These are phyloP conservation scores for Pammene aurita DNA, from an alignment of 2,888 invertebrate species.

Conservation along the genomic window DNA sequence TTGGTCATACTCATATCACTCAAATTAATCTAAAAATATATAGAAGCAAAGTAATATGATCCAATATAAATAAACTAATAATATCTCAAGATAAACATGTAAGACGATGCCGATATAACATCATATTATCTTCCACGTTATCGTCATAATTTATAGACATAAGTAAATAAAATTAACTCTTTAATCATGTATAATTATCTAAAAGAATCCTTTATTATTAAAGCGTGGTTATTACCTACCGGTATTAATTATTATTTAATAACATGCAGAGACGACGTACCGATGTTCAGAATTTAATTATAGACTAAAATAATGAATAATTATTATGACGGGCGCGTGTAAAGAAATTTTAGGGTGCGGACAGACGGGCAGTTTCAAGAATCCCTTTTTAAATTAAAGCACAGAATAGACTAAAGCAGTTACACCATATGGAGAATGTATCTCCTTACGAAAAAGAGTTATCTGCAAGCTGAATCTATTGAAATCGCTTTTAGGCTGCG, in stretches of 20 bases:
- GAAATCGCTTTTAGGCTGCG: too few relatives aligned
- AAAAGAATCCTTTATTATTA: constrained; percentile 18
- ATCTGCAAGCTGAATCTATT: too few relatives aligned
- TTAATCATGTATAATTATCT: constrained; percentile 34
- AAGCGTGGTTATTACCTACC: constrained; percentile 14
- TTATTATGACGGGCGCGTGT: constrained; percentile 14
- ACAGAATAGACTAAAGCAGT: too few relatives aligned
- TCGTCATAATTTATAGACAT: constrained; percentile 21
- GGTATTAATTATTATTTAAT: constrained; percentile 40
- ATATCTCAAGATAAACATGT: constrained; percentile 1
- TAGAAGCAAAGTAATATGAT: not conserved
- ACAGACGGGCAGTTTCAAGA: not conserved
- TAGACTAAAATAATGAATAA: constrained; percentile 30
- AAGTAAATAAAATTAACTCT: constrained; percentile 28
- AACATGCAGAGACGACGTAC: constrained; percentile 26
- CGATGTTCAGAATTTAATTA: constrained; percentile 36
- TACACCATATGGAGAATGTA: too few relatives aligned
- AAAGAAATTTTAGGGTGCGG: constrained; percentile 3
- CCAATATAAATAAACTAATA: constrained; percentile 5
- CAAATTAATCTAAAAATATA: not conserved
- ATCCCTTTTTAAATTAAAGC: not conserved
- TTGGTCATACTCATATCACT: too few relatives aligned
- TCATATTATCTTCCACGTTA: not conserved
- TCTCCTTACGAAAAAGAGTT: too few relatives aligned
- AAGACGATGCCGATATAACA: not conserved